A percentile compares a stretch with the other conserved stretches of the same genome.
Evolutionary conservation across 2,888 invertebrate genomes (phyloP).

Genomic region (Drosophila neotestacea): DNA sequence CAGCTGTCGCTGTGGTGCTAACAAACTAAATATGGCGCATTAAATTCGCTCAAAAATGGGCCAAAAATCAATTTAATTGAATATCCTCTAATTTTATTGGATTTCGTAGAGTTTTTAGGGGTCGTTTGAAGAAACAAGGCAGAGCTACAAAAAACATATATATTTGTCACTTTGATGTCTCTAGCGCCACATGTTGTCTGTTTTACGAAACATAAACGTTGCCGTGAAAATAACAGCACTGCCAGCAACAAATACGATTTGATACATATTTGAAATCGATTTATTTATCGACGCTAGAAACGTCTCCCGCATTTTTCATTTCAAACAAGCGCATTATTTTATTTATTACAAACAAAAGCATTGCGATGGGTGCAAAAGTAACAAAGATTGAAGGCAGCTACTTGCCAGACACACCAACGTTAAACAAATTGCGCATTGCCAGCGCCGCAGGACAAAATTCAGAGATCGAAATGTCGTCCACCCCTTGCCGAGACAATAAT

Average conservation of each 20-base stretch:
- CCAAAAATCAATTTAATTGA: too few relatives aligned
- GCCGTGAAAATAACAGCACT: conserved; percentile 10
- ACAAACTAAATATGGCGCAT: too few relatives aligned
- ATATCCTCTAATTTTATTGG: too few relatives aligned
- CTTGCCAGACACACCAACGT: conserved; percentile 67
- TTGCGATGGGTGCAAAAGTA: conserved; percentile 79
- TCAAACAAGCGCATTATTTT: conserved; percentile 59
- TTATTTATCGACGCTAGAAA: conserved; percentile 49
- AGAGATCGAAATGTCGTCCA: conserved; percentile 36
- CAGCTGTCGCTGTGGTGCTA: too few relatives aligned
- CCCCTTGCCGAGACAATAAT: conserved; percentile 42
- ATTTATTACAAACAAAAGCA: conserved; percentile 6
- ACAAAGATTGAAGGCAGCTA: conserved; percentile 78
- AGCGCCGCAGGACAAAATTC: conserved; percentile 9
- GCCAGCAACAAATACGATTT: not conserved
- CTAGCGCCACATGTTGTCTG: too few relatives aligned
- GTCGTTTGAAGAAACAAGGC: too few relatives aligned
- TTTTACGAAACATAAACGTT: conserved; percentile 21
- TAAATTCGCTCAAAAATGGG: too few relatives aligned
- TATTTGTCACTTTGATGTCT: too few relatives aligned
- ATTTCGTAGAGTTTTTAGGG: too few relatives aligned
- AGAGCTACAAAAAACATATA: too few relatives aligned
- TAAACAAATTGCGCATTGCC: conserved; percentile 51
- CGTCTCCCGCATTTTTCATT: conserved; percentile 66
- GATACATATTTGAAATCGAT: conserved; percentile 30